Base-by-base conservation (phyloP, 1,140 invertebrate genomes). In the Ephestia elutella region DNA sequence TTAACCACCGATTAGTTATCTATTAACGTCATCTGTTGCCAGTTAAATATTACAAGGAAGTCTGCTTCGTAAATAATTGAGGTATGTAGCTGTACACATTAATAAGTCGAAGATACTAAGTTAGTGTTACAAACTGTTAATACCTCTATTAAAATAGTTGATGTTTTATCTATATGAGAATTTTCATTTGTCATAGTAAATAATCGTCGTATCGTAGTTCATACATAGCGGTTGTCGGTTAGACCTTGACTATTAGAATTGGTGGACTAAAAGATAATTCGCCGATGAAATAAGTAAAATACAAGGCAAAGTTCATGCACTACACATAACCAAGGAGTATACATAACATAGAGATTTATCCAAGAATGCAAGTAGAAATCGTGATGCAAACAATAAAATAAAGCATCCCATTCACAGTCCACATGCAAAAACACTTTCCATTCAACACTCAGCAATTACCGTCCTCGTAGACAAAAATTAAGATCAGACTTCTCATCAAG, bases 401-500 rank as follows among this genome's bases (percentile, higher is more conserved):
- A 44, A 44, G 9, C 8, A 32, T 32, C 9, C 4, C 30, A 8
- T 32, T 32, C 38, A 44, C 38, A 44, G n/a, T 44, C n/a, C 13
- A 44, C 15, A 32, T 44, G 49, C 17, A 53, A 25, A 53, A 53
- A n/a, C n/a, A 50, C 18, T 8, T 25, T 21, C 19, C 50, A 21
- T 25, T 15, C 50, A 44, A 44, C 38, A 44, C 38, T 15, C 13
- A 15, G 10, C 38, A 44, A 44, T 44, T 44, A 44, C 10, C 38
- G 10, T 15, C 3, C 38, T 44, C 38, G 38, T 44, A 15, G 19
- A 50, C 20, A 50, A 53, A 20, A 80, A 69, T 57, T 70, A 63
- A 75, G 50, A 53, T 25, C 10, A n/a, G 20, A 53, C 19, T 20
- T 4, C 49, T 53, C 50, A 25, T 53, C 50, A 53, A 11, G 20